Evolutionary conservation across 2,113 vertebrate genomes (phyloP).

Genomic region (Balaenoptera acutorostrata): DNA sequence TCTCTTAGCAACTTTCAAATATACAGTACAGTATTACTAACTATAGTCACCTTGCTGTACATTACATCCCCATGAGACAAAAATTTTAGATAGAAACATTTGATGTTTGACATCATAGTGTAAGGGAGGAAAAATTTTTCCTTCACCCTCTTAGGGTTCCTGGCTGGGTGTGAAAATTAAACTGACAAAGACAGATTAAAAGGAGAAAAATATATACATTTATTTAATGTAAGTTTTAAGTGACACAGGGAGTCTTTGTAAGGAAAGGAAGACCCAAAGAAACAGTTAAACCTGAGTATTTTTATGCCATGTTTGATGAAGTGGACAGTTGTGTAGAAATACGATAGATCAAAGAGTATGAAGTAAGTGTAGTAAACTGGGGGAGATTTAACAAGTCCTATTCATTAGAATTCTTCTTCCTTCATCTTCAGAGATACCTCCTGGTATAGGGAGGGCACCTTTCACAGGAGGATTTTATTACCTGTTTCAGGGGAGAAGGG

Average conservation of each 20-base stretch:
- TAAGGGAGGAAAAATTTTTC: neutral
- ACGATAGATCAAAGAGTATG: neutral
- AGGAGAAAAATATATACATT: neutral
- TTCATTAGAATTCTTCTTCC: neutral
- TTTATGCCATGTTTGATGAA: neutral
- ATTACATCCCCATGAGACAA: neutral
- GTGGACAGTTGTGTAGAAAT: neutral
- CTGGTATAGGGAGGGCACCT: neutral
- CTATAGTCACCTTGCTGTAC: neutral
- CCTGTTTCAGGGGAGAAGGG: neutral
- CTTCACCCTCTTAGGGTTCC: neutral
- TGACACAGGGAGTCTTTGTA: neutral
- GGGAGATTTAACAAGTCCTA: neutral
- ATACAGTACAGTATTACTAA: neutral
- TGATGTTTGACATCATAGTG: neutral
- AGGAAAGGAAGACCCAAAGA: neutral
- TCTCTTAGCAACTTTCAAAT: neutral
- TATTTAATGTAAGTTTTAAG: neutral
- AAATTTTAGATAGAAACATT: neutral
- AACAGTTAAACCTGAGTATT: neutral
- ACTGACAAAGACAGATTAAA: neutral
- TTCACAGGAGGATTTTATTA: neutral
- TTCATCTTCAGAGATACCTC: neutral
- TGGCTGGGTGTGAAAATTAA: neutral
- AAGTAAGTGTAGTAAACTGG: neutral